Percentiles rank a stretch among this genome's conserved stretches.
phyloP scores from a whole-genome alignment of 2,888 invertebrate genomes.

The Volucella zonaria region DNA sequence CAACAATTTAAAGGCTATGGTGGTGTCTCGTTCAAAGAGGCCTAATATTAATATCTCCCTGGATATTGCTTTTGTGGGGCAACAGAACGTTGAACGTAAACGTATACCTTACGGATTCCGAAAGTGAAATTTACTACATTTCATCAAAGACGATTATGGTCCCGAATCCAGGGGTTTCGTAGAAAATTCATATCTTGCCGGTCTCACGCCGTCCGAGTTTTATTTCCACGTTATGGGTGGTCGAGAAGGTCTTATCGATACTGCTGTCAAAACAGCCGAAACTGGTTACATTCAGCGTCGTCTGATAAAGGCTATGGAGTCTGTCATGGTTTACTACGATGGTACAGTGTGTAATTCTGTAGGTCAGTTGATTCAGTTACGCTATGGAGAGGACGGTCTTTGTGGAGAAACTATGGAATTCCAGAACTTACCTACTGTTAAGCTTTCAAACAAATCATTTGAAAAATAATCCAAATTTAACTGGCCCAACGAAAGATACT shows the following conservation, averaged over 20 bases:
- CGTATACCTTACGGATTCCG: conserved; percentile 99
- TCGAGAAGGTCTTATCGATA: conserved; percentile 99
- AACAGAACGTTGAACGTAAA: conserved; percentile 99
- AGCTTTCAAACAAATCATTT: conserved; percentile 96
- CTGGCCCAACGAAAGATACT: conserved; percentile 96
- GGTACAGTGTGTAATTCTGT: conserved; percentile 99
- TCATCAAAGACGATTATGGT: conserved; percentile 99
- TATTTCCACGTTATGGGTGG: conserved; percentile 99
- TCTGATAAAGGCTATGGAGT: conserved; percentile 99
- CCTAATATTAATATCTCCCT: conserved; percentile 99
- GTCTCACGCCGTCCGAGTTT: conserved; percentile 99
- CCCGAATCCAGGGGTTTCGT: conserved; percentile 99
- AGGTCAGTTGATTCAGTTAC: conserved; percentile 95
- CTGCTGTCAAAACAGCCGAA: conserved; percentile 99
- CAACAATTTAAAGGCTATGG: conserved; percentile 99
- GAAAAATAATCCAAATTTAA: conserved; percentile 98
- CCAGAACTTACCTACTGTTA: conserved; percentile 94
- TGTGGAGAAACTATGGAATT: conserved; percentile 98
- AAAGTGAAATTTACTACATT: conserved; percentile 98
- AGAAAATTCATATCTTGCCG: conserved; percentile 99
- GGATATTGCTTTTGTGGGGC: conserved; percentile 99
- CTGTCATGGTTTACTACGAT: conserved; percentile 99
- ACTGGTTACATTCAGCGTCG: conserved; percentile 99
- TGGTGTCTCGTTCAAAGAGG: conserved; percentile 99
- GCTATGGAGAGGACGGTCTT: conserved; percentile 99